A percentile compares a stretch with the other conserved stretches of the same genome.
Evolutionary conservation across 1,140 invertebrate genomes (phyloP).

Genomic region (Drosophila leontia): DNA sequence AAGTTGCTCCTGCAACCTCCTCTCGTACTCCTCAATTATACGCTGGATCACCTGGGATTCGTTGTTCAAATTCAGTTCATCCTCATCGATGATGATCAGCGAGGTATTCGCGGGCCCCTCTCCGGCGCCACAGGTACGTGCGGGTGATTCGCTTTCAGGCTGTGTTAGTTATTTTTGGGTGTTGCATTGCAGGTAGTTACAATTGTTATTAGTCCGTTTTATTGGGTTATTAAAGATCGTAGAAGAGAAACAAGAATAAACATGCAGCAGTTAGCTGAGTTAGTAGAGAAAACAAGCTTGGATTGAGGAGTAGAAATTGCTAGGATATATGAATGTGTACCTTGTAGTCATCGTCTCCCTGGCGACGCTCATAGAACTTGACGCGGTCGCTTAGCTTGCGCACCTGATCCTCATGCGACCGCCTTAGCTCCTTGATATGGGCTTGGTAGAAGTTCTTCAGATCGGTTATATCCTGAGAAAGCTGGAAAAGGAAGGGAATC

Average conservation of each 20-base stretch:
- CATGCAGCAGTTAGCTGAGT: conserved; percentile 64
- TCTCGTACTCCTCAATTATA: conserved; percentile 85
- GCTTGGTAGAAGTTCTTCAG: conserved; percentile 75
- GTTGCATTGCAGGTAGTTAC: conserved; percentile 63
- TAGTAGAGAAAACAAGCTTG: conserved; percentile 40
- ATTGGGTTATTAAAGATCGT: conserved; percentile 63
- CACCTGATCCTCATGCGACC: conserved; percentile 64
- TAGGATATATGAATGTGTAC: conserved; percentile 35
- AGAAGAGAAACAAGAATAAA: conserved; percentile 58
- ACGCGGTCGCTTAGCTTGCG: conserved; percentile 68
- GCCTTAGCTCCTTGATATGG: conserved; percentile 73
- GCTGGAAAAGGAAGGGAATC: conserved; percentile 16
- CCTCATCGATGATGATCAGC: conserved; percentile 81
- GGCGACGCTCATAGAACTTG: conserved; percentile 69
- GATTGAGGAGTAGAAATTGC: background rate
- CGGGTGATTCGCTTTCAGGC: conserved; percentile 42
- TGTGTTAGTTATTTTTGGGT: conserved; percentile 50
- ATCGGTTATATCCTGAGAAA: conserved; percentile 61
- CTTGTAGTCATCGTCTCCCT: conserved; percentile 81
- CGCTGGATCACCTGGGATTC: conserved; percentile 85
- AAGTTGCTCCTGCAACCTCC: conserved; percentile 87
- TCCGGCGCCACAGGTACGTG: conserved; percentile 52
- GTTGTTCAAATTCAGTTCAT: conserved; percentile 78
- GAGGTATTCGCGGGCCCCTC: conserved; percentile 55
- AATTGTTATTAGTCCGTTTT: conserved; percentile 49